Evolutionary conservation across 2,797 vertebrate species (phyloP).

Genomic region (Hypotaenidia philippensis): DNA sequence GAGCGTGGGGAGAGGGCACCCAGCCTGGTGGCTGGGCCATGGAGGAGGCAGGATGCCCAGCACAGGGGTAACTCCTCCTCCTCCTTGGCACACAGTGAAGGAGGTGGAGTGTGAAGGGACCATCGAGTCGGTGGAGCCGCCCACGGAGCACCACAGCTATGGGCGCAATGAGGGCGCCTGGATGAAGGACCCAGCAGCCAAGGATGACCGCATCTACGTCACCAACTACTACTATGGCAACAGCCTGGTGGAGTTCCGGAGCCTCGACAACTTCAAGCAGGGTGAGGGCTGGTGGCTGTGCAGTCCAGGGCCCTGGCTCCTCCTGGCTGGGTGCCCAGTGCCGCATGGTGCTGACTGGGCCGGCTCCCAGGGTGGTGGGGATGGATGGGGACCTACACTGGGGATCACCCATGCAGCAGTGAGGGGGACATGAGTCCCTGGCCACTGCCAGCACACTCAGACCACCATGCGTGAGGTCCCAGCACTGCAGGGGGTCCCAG

Average conservation of each 20-base stretch:
- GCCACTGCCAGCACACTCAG: fast-evolving
- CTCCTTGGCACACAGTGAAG: conserved; percentile 70
- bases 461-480: fast-evolving
- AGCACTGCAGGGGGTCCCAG: background rate
- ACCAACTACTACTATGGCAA: conserved; percentile 99
- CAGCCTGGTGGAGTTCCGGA: conserved; percentile 96
- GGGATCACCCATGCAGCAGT: background rate
- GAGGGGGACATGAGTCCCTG: background rate
- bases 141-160: conserved; percentile 92
- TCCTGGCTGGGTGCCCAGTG: background rate
- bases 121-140: conserved; percentile 88
- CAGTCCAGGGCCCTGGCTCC: fast-evolving
- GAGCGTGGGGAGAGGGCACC: background rate
- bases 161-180: conserved; percentile 97
- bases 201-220: conserved; percentile 93
- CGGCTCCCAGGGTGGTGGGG: fast-evolving
- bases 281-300: conserved; percentile 70
- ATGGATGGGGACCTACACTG: background rate
- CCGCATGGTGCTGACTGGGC: background rate
- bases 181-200: conserved; percentile 96
- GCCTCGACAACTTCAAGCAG: conserved; percentile 97
- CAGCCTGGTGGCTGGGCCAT: fast-evolving
- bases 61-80: background rate
- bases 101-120: conserved; percentile 92
- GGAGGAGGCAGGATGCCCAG: background rate